Base-by-base conservation (phyloP, 2,797 vertebrate genomes). In the Rhadinocentrus ornatus region DNA sequence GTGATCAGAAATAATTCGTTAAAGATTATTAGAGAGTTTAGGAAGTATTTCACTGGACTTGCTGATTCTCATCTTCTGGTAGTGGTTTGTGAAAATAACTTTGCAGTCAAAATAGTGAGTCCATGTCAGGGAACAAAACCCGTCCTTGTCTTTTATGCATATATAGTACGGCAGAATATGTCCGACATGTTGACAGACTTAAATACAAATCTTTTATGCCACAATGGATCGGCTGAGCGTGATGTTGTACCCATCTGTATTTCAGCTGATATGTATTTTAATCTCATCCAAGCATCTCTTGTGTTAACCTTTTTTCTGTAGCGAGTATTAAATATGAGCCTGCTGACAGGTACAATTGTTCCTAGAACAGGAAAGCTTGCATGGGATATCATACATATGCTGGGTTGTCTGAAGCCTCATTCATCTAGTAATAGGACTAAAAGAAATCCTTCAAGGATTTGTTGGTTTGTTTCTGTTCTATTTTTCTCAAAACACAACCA, bases 61-160 rank as follows among this genome's bases (percentile, higher is more conserved):
- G 83, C 76, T 64, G 81, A 73, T 50, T 62, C 77, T 69, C 57
- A 63, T 81, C 54, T 75, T 67, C 84, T 75, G 77, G 73, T 88
- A 89, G 91, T 88, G 79, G 67, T 68, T 83, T 82, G 83, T 85
- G 86, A 80, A 82, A 87, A 92, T 77, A 79, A 82, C 87, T 77
- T 81, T 80, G 48, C 52, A 83, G 91, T 91, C 88, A 79, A 93
- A 89, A 90, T 32, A 65, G 60, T 74, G 70, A 88, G 88, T 83
- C 81, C 77, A 77, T 81, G 76, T 9, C 64, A 6, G 59, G 56
- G 75, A 80, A 70, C 71, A 71, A 80, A 85, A 69, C 73, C 26
- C 39, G 44, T 72, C 53, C 73, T 62, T 62, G 66, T 85, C 73
- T 70, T 86, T 89, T 88, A 86, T 67, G 75, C 71, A 87, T 76